Conservation (phyloP, 2,113 vertebrate genomes). For the Pelecanus crispus region DNA sequence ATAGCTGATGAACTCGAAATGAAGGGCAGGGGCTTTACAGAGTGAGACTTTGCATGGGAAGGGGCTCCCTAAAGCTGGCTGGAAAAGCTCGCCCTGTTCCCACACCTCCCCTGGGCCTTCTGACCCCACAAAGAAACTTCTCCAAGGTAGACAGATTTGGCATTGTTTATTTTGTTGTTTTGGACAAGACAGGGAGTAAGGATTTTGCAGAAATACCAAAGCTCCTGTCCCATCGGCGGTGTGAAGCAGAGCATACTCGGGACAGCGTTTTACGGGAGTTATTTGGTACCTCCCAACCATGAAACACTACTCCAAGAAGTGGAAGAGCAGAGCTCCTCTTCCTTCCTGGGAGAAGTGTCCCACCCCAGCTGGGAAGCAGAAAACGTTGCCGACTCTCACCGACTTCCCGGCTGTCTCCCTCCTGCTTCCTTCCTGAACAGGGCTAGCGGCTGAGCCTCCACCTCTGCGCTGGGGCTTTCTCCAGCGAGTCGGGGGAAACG, state of each 20-base stretch:
- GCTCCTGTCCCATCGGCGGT: background rate
- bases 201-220: conserved; percentile 14
- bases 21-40: background rate
- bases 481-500: fast-evolving
- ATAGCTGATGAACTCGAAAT: background rate
- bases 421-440: background rate
- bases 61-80: background rate
- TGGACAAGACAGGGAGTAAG: background rate
- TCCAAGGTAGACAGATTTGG: background rate
- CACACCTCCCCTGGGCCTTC: background rate
- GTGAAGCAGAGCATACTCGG: background rate
- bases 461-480: background rate
- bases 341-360: background rate
- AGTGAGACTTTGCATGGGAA: background rate
- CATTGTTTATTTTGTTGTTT: conserved; percentile 20
- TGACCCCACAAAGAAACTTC: background rate
- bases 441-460: background rate
- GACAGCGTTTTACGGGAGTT: conserved; percentile 38
- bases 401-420: background rate
- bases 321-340: background rate
- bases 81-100: background rate
- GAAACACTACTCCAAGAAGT: background rate
- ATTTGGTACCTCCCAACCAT: conserved; percentile 55
- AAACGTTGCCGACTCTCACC: fast-evolving
- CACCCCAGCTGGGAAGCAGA: background rate